Evolutionary conservation across 2,113 vertebrate genomes (phyloP).

Genomic region (Oryzias woworae): DNA sequence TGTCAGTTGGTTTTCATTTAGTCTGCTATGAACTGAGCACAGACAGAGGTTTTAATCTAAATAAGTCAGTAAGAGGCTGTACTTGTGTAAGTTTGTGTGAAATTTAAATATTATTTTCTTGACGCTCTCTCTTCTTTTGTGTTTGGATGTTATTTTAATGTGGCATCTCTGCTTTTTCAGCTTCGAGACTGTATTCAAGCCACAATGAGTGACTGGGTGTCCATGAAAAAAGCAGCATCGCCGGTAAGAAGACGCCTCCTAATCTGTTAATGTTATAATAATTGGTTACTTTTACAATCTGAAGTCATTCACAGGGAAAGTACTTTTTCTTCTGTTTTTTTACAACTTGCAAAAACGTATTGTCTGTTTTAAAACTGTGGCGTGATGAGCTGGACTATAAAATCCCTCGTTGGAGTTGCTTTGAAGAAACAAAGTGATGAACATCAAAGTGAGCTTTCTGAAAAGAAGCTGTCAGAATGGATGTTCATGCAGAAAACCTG

Average conservation of each 20-base stretch:
- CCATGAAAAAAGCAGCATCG: slow-evolving; percentile 70
- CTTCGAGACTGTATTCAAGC: slow-evolving; percentile 94
- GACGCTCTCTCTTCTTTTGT: neutral
- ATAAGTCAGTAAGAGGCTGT: no score
- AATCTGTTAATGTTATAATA: neutral
- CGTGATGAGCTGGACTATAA: no score
- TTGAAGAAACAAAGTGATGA: slow-evolving; percentile 35
- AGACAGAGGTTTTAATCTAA: no score
- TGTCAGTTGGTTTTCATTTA: no score
- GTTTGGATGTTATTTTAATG: neutral
- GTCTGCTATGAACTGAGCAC: no score
- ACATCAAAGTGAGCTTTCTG: slow-evolving; percentile 56
- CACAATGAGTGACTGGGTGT: slow-evolving; percentile 90
- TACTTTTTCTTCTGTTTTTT: no score
- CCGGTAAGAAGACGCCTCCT: slow-evolving; percentile 64
- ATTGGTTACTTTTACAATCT: no score
- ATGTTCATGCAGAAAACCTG: slow-evolving; percentile 68
- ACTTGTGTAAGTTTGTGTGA: neutral
- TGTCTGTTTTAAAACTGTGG: no score
- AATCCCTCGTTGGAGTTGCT: neutral
- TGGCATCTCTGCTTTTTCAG: slow-evolving; percentile 71
- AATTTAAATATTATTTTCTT: neutral
- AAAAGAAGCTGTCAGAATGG: slow-evolving; percentile 72
- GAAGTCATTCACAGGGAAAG: no score
- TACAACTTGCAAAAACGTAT: no score